A percentile compares a stretch with the other conserved stretches of the same genome.
Conservation (phyloP, 2,888 invertebrate species). For the Labia minor region DNA sequence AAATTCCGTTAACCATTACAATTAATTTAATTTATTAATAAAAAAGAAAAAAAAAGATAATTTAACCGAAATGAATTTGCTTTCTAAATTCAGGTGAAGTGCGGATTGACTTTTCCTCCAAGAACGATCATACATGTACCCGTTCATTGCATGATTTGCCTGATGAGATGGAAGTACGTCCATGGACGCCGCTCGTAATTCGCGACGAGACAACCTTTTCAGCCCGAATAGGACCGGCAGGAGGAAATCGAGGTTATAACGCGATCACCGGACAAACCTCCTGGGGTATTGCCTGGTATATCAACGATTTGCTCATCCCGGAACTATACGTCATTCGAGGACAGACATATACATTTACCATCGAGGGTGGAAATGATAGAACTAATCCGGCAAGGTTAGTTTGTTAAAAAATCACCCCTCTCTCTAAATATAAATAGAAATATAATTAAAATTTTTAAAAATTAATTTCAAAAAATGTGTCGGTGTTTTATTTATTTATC, state of each 20-base stretch:
- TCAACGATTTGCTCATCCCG: conserved; percentile 81
- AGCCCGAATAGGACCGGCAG: conserved; percentile 75
- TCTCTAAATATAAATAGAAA: too few species aligned
- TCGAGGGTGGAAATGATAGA: conserved; percentile 75
- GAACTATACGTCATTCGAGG: conserved; percentile 81
- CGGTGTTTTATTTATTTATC: too few species aligned
- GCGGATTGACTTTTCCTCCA: conserved; percentile 64
- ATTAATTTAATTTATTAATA: too few species aligned
- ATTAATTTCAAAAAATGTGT: conserved; percentile 5
- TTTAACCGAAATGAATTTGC: too few species aligned
- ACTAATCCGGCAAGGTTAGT: conserved; percentile 62
- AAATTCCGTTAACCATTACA: too few species aligned
- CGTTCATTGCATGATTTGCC: conserved; percentile 52
- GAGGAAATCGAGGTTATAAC: conserved; percentile 78
- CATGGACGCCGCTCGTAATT: conserved; percentile 59
- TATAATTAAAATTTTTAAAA: too few species aligned
- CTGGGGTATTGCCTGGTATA: conserved; percentile 88
- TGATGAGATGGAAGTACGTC: conserved; percentile 45
- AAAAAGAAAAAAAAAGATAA: too few species aligned
- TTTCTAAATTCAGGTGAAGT: conserved; percentile 55
- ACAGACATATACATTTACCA: conserved; percentile 70
- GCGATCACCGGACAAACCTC: conserved; percentile 73
- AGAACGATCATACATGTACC: conserved; percentile 63
- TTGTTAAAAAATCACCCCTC: too few species aligned
- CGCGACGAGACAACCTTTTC: conserved; percentile 53